These are phyloP conservation scores for Apoderus coryli DNA, from an alignment of 2,888 invertebrate genomes.

Conservation along the genomic window DNA sequence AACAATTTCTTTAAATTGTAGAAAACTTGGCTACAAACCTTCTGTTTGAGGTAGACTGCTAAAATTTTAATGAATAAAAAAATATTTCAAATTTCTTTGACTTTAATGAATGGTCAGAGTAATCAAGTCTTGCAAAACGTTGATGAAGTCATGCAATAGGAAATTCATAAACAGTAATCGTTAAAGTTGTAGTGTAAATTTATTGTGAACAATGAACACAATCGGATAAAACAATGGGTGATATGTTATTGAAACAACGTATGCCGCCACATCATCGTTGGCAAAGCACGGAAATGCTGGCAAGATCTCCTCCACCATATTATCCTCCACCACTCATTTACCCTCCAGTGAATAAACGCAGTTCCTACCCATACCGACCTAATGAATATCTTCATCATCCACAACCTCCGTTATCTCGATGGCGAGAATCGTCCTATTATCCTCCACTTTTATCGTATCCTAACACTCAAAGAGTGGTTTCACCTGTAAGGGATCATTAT, in stretches of 20 bases:
- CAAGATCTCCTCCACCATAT: constrained; percentile 38
- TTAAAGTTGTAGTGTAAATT: too few relatives aligned
- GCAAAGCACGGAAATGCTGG: constrained; percentile 31
- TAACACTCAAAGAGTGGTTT: too few relatives aligned
- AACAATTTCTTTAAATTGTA: too few relatives aligned
- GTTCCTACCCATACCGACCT: constrained; percentile 28
- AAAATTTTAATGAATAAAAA: too few relatives aligned
- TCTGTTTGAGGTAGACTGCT: too few relatives aligned
- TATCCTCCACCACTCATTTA: constrained; percentile 27
- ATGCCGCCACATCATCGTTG: constrained; percentile 29
- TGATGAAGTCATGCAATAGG: too few relatives aligned
- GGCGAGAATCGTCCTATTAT: constrained; percentile 34
- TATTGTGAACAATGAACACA: too few relatives aligned
- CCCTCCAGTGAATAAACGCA: constrained; percentile 26
- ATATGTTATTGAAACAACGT: constrained; percentile 50
- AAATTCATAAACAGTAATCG: too few relatives aligned
- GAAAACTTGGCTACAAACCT: too few relatives aligned
- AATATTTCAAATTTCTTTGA: too few relatives aligned
- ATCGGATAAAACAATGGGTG: constrained; percentile 43
- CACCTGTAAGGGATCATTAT: constrained; percentile 42
- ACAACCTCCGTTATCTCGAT: constrained; percentile 22
- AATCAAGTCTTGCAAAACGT: too few relatives aligned
- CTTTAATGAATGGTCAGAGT: too few relatives aligned
- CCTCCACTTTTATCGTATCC: constrained; percentile 37
- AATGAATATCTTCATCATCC: constrained; percentile 26